Evolutionary conservation across 1,140 invertebrate species (phyloP).

Genomic region (Acromyrmex charruanus): DNA sequence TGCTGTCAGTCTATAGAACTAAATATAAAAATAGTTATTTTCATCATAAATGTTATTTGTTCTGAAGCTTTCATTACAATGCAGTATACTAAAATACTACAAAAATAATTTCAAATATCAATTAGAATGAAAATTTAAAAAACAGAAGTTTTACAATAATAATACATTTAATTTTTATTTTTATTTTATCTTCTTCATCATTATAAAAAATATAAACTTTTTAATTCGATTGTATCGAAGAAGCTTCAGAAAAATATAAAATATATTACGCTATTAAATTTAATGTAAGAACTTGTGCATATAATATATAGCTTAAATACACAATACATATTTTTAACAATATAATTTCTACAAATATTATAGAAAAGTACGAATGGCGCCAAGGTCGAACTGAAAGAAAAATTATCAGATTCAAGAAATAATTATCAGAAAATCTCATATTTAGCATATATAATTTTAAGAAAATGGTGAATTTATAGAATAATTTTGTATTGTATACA

Average conservation of each 20-base stretch:
- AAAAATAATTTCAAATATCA: conserved; percentile 22
- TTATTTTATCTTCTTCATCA: conserved; percentile 19
- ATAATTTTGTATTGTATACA: neutral
- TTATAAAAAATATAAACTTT: conserved; percentile 24
- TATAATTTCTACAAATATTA: conserved; percentile 48
- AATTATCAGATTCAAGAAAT: neutral
- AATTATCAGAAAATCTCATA: neutral
- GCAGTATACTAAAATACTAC: conserved; percentile 54
- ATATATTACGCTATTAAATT: conserved; percentile 25
- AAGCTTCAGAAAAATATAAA: neutral
- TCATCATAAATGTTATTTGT: conserved; percentile 45
- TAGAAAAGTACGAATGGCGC: conserved; percentile 46
- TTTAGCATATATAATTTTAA: conserved; percentile 4
- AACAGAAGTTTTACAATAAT: neutral
- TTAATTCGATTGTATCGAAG: neutral
- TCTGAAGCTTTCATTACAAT: conserved; percentile 53
- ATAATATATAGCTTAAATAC: conserved; percentile 42
- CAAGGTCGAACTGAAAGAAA: conserved; percentile 45
- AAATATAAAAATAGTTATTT: conserved; percentile 76
- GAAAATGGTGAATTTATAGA: neutral
- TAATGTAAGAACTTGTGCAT: conserved; percentile 53
- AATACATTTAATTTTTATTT: conserved; percentile 33
- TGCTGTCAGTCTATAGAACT: conserved; percentile 46
- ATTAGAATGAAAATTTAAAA: neutral
- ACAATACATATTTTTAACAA: conserved; percentile 26